Percentiles rank a stretch among this genome's conserved stretches.
Evolutionary conservation across 2,797 vertebrate species (phyloP).

Genomic region (Spondyliosoma cantharus): DNA sequence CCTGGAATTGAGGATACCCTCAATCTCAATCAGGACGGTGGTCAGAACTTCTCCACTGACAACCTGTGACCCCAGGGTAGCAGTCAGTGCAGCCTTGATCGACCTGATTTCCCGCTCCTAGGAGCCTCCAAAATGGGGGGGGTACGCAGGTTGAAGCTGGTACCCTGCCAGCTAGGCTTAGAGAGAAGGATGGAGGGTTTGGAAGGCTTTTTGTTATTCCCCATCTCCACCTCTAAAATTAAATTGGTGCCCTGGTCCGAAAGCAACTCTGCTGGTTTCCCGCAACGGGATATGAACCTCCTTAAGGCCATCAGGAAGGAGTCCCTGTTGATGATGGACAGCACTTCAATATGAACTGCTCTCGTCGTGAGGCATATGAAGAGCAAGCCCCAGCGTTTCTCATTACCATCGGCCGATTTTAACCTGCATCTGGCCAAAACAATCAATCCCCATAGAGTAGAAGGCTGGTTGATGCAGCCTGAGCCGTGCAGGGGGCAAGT

Average conservation of each 20-base stretch:
- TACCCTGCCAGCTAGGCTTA: background rate
- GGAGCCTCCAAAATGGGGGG: background rate
- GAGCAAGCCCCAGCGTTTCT: background rate
- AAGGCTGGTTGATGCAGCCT: background rate
- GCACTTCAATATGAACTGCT: background rate
- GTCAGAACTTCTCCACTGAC: background rate
- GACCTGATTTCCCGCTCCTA: background rate
- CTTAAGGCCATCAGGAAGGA: background rate
- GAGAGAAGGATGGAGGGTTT: background rate
- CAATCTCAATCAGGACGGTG: background rate
- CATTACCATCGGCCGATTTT: background rate
- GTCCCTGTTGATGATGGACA: background rate
- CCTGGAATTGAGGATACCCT: too few species aligned
- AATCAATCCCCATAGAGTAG: background rate
- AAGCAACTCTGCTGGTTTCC: background rate
- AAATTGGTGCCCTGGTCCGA: background rate
- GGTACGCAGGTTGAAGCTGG: background rate
- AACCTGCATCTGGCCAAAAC: background rate
- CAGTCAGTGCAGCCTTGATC: background rate
- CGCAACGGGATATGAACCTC: background rate
- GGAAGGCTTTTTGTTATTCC: background rate
- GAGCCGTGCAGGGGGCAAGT: background rate
- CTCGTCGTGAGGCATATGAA: background rate
- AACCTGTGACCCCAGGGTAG: background rate
- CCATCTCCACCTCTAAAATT: slow-evolving; percentile 1